phyloP scores from a whole-genome alignment of 2,888 invertebrate genomes.

The Chironomus tentans region DNA sequence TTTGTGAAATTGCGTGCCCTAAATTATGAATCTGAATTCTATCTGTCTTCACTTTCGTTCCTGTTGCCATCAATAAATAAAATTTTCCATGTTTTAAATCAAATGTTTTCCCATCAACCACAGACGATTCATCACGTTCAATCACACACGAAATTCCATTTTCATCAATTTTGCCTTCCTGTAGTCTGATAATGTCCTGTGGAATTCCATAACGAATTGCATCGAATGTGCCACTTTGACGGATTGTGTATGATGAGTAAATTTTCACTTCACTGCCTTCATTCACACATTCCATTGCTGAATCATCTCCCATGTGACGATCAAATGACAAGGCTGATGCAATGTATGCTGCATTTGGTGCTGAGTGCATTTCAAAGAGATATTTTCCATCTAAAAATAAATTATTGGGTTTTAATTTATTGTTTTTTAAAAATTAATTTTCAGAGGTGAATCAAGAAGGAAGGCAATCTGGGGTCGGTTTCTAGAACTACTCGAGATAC shows the following conservation, averaged over 20 bases:
- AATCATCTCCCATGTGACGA: constrained; percentile 74
- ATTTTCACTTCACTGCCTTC: constrained; percentile 50
- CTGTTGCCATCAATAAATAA: neutral
- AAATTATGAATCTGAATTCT: neutral
- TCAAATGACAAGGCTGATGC: constrained; percentile 67
- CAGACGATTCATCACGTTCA: neutral
- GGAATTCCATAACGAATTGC: constrained; percentile 35
- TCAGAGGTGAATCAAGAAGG: too few relatives aligned
- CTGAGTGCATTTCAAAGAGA: constrained; percentile 54
- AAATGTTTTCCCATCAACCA: neutral
- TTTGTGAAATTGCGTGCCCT: neutral
- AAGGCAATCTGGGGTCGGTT: too few relatives aligned
- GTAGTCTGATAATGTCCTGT: neutral
- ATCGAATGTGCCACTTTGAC: constrained; percentile 39
- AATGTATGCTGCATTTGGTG: constrained; percentile 51
- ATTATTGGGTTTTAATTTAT: constrained; percentile 53
- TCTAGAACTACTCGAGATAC: too few relatives aligned
- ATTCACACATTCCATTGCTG: constrained; percentile 69
- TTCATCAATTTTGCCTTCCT: neutral
- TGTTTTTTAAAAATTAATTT: too few relatives aligned
- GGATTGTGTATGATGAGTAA: constrained; percentile 63
- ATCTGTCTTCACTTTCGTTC: neutral
- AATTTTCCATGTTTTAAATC: neutral
- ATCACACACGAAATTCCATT: neutral
- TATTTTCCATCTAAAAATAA: constrained; percentile 49